phyloP scores from a whole-genome alignment of 2,888 invertebrate species.

The Orthosia gracilis region DNA sequence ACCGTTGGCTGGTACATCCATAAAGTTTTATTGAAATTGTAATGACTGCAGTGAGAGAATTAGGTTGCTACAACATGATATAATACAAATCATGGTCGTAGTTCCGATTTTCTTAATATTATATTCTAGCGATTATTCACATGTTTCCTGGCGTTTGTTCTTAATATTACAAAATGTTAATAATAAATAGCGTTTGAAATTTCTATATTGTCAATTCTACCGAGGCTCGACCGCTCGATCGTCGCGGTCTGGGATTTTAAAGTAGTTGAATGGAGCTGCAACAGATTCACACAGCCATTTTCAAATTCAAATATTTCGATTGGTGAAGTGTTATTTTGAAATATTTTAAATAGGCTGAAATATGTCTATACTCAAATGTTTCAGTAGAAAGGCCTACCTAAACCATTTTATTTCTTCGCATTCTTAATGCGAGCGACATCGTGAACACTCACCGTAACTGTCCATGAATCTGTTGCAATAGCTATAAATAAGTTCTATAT shows the following conservation, averaged over 20 bases:
- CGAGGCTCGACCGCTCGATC: slow-evolving; percentile 77
- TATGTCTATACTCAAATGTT: background rate
- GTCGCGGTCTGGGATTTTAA: slow-evolving; percentile 74
- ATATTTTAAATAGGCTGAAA: background rate
- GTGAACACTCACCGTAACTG: slow-evolving; percentile 27
- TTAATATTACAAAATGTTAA: slow-evolving; percentile 82
- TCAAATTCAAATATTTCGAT: background rate
- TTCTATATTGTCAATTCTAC: slow-evolving; percentile 89
- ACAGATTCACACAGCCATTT: slow-evolving; percentile 75
- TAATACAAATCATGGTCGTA: slow-evolving; percentile 42
- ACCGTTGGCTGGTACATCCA: background rate
- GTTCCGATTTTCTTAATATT: slow-evolving; percentile 64
- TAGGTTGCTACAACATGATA: slow-evolving; percentile 34
- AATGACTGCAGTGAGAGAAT: slow-evolving; percentile 22
- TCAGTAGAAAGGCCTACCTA: background rate
- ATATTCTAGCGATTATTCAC: slow-evolving; percentile 82
- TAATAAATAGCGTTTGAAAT: slow-evolving; percentile 83
- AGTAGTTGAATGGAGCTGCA: slow-evolving; percentile 71
- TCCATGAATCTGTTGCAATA: slow-evolving; percentile 77
- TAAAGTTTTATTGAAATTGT: slow-evolving; percentile 22
- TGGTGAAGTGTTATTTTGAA: background rate
- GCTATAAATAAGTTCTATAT: slow-evolving; percentile 76
- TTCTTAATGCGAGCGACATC: background rate
- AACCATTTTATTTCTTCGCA: background rate
- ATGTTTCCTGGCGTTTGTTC: slow-evolving; percentile 76